Evolutionary conservation across 2,888 invertebrate genomes (phyloP).

Genomic region (Exephanes ischioxanthus): DNA sequence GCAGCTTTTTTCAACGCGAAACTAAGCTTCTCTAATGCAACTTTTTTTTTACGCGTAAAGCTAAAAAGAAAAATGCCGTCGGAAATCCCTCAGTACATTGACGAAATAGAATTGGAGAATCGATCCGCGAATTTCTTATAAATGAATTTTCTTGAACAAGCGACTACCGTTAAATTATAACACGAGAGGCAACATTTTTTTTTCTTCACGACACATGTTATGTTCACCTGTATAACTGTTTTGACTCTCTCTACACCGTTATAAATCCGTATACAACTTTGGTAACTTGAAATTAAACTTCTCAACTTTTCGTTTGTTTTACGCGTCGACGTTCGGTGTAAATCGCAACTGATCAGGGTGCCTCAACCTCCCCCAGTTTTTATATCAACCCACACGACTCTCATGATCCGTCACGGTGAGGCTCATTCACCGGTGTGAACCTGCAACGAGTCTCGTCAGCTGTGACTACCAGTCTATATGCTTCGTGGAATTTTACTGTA

Average conservation of each 20-base stretch:
- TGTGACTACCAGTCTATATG: background rate
- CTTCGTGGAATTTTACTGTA: constrained; percentile 11
- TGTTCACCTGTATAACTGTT: too few species aligned
- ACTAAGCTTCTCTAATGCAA: background rate
- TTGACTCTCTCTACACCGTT: too few species aligned
- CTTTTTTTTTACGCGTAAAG: background rate
- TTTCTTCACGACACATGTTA: too few species aligned
- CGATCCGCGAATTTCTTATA: too few species aligned
- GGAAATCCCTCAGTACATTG: background rate
- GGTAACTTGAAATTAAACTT: background rate
- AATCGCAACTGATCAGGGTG: too few species aligned
- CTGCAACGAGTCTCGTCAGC: constrained; percentile 46
- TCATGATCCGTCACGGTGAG: constrained; percentile 71
- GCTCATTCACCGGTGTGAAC: constrained; percentile 66
- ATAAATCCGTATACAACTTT: too few species aligned
- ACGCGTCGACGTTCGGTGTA: background rate
- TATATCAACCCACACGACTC: constrained; percentile 55
- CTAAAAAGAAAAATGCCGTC: background rate
- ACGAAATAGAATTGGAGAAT: too few species aligned
- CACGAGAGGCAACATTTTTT: too few species aligned
- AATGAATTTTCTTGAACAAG: too few species aligned
- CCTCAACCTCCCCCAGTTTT: too few species aligned
- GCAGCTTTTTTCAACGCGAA: background rate
- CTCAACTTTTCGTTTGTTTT: background rate
- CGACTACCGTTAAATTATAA: too few species aligned